Evolutionary conservation across 2,797 vertebrate genomes (phyloP).

Genomic region (Bradypodion ventrale): DNA sequence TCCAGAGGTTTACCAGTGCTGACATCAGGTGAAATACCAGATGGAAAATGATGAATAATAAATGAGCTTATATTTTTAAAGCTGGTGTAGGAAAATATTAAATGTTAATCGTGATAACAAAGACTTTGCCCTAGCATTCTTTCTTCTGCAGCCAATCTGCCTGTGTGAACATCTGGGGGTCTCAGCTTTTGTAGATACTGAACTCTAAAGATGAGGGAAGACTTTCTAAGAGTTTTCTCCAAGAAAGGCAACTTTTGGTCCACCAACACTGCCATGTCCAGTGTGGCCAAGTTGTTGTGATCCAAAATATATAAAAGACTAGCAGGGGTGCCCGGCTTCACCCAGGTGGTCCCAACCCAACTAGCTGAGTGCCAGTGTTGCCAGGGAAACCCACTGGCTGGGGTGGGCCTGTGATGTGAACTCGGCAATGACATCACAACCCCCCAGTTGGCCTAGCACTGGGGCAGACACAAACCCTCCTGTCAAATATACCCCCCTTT

Average conservation of each 20-base stretch:
- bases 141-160: constrained; percentile 42
- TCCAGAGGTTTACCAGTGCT: constrained; percentile 44
- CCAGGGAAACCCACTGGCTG: too few species aligned
- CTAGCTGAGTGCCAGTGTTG: too few species aligned
- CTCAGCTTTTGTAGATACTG: constrained; percentile 30
- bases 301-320: too few species aligned
- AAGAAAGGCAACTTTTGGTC: constrained; percentile 35
- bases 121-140: constrained; percentile 41
- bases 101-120: constrained; percentile 67
- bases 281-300: too few species aligned
- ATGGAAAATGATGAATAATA: constrained; percentile 69
- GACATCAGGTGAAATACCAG: constrained; percentile 74
- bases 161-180: constrained; percentile 41
- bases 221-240: constrained; percentile 53
- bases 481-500: too few species aligned
- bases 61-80: constrained; percentile 68
- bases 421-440: too few species aligned
- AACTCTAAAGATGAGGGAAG: constrained; percentile 49
- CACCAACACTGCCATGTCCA: too few species aligned
- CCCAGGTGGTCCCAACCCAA: too few species aligned
- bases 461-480: too few species aligned
- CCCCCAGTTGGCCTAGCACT: too few species aligned
- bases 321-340: too few species aligned
- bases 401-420: too few species aligned
- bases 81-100: constrained; percentile 62